Conservation (phyloP, 2,797 vertebrate species). For the Ctenochaetus hawaiiensis region DNA sequence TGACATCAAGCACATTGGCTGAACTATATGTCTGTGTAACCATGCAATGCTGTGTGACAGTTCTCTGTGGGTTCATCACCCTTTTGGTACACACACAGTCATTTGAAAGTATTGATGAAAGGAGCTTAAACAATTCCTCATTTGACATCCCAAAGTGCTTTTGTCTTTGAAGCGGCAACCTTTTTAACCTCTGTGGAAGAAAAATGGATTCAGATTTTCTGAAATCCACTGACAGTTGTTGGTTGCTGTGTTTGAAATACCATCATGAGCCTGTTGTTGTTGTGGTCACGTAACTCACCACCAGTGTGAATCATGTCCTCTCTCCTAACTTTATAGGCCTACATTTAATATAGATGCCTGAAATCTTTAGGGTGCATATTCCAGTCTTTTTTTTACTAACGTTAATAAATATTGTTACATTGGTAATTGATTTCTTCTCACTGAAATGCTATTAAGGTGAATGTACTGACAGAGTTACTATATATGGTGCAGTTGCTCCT, state of each 20-base stretch:
- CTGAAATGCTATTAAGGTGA: neutral
- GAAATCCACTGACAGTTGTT: neutral
- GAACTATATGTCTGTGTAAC: neutral
- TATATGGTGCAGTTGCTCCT: neutral
- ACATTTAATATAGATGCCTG: neutral
- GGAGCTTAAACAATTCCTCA: neutral
- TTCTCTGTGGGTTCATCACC: neutral
- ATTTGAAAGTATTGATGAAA: neutral
- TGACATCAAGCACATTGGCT: neutral
- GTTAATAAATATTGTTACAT: neutral
- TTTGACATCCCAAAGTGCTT: neutral
- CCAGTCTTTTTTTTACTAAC: neutral
- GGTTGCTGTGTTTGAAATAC: neutral
- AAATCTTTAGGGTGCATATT: neutral
- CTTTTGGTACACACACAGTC: neutral
- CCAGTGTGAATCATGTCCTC: neutral
- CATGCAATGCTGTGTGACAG: neutral
- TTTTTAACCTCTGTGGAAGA: neutral
- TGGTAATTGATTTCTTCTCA: neutral
- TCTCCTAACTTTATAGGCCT: neutral
- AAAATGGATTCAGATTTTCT: neutral
- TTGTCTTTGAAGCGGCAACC: neutral
- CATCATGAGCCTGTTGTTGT: neutral
- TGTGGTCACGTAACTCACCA: neutral
- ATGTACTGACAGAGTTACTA: neutral